These are phyloP conservation scores for Drosophila rubida DNA, from an alignment of 2,888 invertebrate genomes.

Conservation along the genomic window DNA sequence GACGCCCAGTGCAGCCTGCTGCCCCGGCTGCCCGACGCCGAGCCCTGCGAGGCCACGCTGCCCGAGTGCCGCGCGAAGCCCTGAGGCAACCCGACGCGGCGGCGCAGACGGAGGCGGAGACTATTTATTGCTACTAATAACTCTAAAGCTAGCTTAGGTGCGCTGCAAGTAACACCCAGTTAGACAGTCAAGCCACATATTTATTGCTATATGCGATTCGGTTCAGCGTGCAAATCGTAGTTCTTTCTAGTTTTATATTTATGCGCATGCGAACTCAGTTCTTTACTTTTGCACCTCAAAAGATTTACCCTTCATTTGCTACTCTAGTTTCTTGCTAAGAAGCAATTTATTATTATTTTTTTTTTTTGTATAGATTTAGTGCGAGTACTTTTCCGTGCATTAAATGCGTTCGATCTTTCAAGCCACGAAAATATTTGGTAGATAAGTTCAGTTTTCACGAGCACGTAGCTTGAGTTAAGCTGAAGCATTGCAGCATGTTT, in stretches of 20 bases:
- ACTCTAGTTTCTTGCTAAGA: background rate
- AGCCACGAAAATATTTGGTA: background rate
- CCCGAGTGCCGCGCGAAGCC: constrained; percentile 78
- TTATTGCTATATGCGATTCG: constrained; percentile 29
- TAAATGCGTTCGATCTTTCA: background rate
- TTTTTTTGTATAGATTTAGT: too few relatives aligned
- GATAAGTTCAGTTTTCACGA: too few relatives aligned
- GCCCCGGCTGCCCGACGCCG: constrained; percentile 88
- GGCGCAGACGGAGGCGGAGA: constrained; percentile 23
- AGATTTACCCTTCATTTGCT: background rate
- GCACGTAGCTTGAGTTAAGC: too few relatives aligned
- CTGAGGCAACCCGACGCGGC: constrained; percentile 43
- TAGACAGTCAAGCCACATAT: constrained; percentile 25
- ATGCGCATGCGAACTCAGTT: background rate
- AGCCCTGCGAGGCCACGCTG: constrained; percentile 87
- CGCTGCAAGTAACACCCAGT: constrained; percentile 27
- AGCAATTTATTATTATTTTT: too few relatives aligned
- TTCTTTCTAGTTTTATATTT: too few relatives aligned
- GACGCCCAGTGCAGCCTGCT: constrained; percentile 90
- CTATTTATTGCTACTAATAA: constrained; percentile 59
- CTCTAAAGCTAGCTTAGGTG: constrained; percentile 49
- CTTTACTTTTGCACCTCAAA: background rate
- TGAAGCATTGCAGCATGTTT: too few relatives aligned
- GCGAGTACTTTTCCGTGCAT: too few relatives aligned
- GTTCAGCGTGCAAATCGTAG: background rate